Evolutionary conservation across 2,888 invertebrate genomes (phyloP).

Genomic region (Napeogenes sylphis): DNA sequence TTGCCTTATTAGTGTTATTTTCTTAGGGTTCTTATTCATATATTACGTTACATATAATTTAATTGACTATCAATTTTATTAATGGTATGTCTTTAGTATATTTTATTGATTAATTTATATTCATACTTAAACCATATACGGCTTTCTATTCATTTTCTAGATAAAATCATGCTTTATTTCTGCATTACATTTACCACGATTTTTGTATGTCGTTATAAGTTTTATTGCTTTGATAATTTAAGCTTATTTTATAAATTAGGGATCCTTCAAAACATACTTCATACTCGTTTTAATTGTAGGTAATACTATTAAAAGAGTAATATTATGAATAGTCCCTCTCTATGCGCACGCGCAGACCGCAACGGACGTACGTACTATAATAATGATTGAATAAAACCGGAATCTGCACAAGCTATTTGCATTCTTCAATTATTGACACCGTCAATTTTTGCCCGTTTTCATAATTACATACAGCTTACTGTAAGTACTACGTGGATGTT

Average conservation of each 20-base stretch:
- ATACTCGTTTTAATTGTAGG: not conserved
- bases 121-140: constrained; percentile 1
- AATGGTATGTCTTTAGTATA: too few species aligned
- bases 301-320: not conserved
- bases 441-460: constrained; percentile 25
- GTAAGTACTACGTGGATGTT: constrained; percentile 23
- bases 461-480: constrained; percentile 21
- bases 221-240: too few species aligned
- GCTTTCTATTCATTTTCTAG: not conserved
- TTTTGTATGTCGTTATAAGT: too few species aligned
- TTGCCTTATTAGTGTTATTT: constrained; percentile 51
- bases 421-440: constrained; percentile 29
- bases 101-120: not conserved
- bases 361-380: constrained; percentile 40
- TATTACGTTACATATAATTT: constrained; percentile 4
- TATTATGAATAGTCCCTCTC: not conserved
- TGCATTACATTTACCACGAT: too few species aligned
- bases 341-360: constrained; percentile 30
- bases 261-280: too few species aligned
- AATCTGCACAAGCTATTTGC: constrained; percentile 26
- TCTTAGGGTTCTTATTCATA: constrained; percentile 36
- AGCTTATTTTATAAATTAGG: too few species aligned
- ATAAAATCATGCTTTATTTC: too few species aligned
- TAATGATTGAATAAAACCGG: constrained; percentile 38
- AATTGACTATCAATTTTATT: constrained; percentile 6